A percentile compares a stretch with the other conserved stretches of the same genome.
phyloP scores from a whole-genome alignment of 2,888 invertebrate species.

The Gari tellinella region DNA sequence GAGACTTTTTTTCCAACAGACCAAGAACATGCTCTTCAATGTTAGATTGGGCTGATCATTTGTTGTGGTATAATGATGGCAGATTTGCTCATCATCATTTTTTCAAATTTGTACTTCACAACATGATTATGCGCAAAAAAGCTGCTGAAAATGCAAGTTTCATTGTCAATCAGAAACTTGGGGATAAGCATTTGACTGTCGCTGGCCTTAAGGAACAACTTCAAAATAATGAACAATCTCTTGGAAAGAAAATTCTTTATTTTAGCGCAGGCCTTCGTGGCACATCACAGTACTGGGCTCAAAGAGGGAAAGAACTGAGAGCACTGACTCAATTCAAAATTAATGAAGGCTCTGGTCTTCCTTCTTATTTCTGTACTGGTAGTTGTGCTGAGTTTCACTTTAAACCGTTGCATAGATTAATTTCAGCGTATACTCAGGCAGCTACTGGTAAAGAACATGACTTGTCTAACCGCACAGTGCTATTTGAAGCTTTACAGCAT shows the following conservation, averaged over 20 bases:
- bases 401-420: constrained; percentile 39
- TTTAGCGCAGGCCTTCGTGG: constrained; percentile 42
- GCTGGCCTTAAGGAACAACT: constrained; percentile 46
- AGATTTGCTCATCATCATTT: constrained; percentile 53
- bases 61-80: constrained; percentile 52
- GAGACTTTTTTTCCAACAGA: constrained; percentile 2
- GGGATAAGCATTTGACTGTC: constrained; percentile 53
- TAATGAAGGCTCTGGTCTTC: constrained; percentile 44
- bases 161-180: constrained; percentile 58
- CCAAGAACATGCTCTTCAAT: constrained; percentile 4
- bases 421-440: constrained; percentile 22
- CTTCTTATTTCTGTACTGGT: constrained; percentile 23
- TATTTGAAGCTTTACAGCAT: constrained; percentile 15
- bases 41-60: too few species aligned
- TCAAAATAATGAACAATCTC: too few species aligned
- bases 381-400: constrained; percentile 40
- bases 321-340: constrained; percentile 61
- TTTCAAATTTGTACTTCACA: constrained; percentile 61
- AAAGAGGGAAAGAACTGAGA: constrained; percentile 44
- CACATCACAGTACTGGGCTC: constrained; percentile 52
- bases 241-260: constrained; percentile 50
- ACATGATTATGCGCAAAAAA: constrained; percentile 58
- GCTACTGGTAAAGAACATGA: constrained; percentile 17
- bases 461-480: background rate
- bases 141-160: constrained; percentile 50